phyloP scores from a whole-genome alignment of 2,797 vertebrate genomes.

The Chiroxiphia lanceolata region DNA sequence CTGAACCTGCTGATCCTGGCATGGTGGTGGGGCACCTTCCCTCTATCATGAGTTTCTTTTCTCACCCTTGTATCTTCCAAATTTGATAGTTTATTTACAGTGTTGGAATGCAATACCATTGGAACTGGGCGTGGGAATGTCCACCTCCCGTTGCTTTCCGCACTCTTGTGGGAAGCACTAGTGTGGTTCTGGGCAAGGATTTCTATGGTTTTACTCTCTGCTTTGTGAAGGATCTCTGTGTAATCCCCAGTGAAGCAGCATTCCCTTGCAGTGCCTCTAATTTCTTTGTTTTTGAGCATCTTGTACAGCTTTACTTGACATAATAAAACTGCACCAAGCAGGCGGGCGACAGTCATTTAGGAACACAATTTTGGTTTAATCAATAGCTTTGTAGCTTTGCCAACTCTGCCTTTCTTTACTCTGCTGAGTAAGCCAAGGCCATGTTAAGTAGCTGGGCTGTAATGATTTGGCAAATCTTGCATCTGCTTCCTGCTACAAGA shows the following conservation, averaged over 20 bases:
- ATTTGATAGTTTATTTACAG: background rate
- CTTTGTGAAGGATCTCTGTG: constrained; percentile 3
- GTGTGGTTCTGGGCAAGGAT: background rate
- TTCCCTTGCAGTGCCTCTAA: background rate
- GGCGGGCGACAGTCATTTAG: background rate
- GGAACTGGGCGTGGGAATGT: background rate
- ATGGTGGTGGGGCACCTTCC: background rate
- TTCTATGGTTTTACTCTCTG: background rate
- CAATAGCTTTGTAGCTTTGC: constrained; percentile 59
- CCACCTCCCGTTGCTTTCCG: background rate
- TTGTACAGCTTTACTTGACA: constrained; percentile 39
- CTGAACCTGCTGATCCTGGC: background rate
- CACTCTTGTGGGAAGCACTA: background rate
- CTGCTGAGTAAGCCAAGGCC: constrained; percentile 62
- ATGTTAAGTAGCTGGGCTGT: constrained; percentile 55
- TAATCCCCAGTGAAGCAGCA: constrained; percentile 11
- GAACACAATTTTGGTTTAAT: constrained; percentile 48
- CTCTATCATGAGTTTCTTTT: background rate
- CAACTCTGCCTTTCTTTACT: constrained; percentile 38
- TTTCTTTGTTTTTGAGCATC: constrained; percentile 45
- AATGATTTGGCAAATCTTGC: constrained; percentile 65
- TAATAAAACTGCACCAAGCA: constrained; percentile 7
- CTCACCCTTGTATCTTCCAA: background rate
- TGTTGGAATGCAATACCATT: background rate
- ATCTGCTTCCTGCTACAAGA: constrained; percentile 36